A percentile compares a stretch with the other conserved stretches of the same genome.
These are phyloP conservation scores for Aspidiotus rigidus DNA, from an alignment of 2,888 invertebrate genomes.

Conservation along the genomic window DNA sequence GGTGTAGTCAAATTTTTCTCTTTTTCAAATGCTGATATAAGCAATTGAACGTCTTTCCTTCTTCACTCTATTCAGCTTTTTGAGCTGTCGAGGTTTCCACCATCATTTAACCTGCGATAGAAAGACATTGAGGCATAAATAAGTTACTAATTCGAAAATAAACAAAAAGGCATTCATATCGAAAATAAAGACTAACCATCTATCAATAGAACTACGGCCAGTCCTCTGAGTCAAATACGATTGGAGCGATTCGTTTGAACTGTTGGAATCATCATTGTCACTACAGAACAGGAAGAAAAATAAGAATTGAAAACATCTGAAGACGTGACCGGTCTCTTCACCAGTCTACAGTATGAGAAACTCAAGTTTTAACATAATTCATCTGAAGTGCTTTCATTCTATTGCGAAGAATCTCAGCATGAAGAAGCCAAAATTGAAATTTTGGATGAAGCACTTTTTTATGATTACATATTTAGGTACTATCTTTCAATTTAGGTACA, in stretches of 20 bases:
- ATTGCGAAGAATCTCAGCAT: too few relatives aligned
- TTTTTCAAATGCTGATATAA: too few relatives aligned
- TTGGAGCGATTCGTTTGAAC: slow-evolving; percentile 24
- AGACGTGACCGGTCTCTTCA: background rate
- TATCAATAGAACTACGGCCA: slow-evolving; percentile 17
- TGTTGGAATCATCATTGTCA: slow-evolving; percentile 28
- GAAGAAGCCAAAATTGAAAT: too few relatives aligned
- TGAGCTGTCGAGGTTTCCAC: background rate
- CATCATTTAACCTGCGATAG: background rate
- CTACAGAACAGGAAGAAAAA: slow-evolving; percentile 2
- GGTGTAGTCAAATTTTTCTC: too few relatives aligned
- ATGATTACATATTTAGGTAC: too few relatives aligned
- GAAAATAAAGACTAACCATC: slow-evolving; percentile 13
- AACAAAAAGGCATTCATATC: background rate
- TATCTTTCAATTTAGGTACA: too few relatives aligned
- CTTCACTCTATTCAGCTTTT: background rate
- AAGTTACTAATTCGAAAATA: background rate
- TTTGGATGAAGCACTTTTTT: too few relatives aligned
- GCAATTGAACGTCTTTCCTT: too few relatives aligned
- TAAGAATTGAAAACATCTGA: background rate
- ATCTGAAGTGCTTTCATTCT: too few relatives aligned
- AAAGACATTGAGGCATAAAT: background rate
- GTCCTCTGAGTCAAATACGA: slow-evolving; percentile 22
- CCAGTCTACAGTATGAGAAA: too few relatives aligned
- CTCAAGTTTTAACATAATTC: too few relatives aligned